phyloP scores from a whole-genome alignment of 2,113 vertebrate species.

The Toxotes jaculatrix region DNA sequence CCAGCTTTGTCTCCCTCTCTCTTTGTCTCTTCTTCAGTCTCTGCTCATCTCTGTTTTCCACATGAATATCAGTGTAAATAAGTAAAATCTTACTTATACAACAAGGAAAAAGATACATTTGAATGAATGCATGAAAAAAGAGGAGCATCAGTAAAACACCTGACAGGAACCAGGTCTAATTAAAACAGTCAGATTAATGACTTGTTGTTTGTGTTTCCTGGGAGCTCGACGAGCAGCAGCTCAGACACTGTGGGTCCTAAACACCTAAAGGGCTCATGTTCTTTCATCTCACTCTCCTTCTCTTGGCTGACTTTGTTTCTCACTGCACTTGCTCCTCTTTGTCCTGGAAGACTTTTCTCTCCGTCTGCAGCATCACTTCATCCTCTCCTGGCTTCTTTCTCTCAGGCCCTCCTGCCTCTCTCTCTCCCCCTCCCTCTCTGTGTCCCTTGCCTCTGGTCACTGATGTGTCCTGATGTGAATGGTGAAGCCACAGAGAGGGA shows the following conservation, averaged over 20 bases:
- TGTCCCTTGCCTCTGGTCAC: background rate
- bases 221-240: no score
- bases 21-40: background rate
- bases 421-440: background rate
- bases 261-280: background rate
- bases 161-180: no score
- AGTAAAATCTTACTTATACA: no score
- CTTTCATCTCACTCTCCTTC: background rate
- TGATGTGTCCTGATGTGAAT: slow-evolving; percentile 15
- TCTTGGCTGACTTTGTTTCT: background rate
- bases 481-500: background rate
- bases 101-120: no score
- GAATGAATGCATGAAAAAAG: no score
- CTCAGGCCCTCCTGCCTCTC: background rate
- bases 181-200: no score
- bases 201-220: no score
- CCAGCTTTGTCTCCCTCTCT: background rate
- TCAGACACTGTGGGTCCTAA: no score
- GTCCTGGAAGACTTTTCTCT: background rate
- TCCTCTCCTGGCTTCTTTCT: background rate
- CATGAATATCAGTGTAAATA: no score
- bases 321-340: background rate
- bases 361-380: background rate
- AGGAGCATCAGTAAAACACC: no score
- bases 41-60: background rate